Evolutionary conservation across 2,113 vertebrate genomes (phyloP), one percentile per base, ranked within the genome.

Genomic region (Panthera tigris): DNA sequence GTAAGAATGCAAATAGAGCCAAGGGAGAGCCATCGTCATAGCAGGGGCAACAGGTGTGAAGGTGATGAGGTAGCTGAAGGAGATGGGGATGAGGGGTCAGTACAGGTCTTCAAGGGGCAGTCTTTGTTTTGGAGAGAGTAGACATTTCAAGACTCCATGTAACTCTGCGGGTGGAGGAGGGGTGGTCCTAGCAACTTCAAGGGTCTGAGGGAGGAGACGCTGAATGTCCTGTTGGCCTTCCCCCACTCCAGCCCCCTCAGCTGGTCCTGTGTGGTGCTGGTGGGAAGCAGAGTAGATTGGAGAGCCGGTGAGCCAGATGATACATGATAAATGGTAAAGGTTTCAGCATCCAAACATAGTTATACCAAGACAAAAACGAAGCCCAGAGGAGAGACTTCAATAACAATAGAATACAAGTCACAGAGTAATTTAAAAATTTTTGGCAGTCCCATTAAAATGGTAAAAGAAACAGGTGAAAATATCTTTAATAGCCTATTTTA

Each of bases 381-480:
- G n/a, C 36, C 74, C 7, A 7, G 45, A 89, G 80, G 25, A 84
- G 50, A 21, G 27, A 19, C 27, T 76, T 89, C 52, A 74, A 6
- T 52, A 39, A 81, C 80, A 74, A 74, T 25, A 18, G 27, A 80
- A 48, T 39, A 14, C 48, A 83, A 92, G 61, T 82, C 57, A 89
- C 55, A 33, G 4, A 27, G 76, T 25, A 11, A 80, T 84, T 89
- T 94, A 7, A 74, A 65, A 80, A 66, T 94, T 96, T 50, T 91
- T 66, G 86, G 29, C 76, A 73, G 84, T 74, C 50, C 13, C 65
- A 83, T 86, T 80, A 61, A 89, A 90, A 76, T 76, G 41, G 45
- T 41, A 84, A 88, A 96, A 93, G 89, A 96, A 96, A 74, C 5
- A 82, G 57, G 36, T 83, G 74, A 63, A 97, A 48, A 31, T 61